Percentiles rank a stretch among this genome's conserved stretches.
Conservation (phyloP, 2,888 invertebrate species). For the Caenorhabditis sp. region DNA sequence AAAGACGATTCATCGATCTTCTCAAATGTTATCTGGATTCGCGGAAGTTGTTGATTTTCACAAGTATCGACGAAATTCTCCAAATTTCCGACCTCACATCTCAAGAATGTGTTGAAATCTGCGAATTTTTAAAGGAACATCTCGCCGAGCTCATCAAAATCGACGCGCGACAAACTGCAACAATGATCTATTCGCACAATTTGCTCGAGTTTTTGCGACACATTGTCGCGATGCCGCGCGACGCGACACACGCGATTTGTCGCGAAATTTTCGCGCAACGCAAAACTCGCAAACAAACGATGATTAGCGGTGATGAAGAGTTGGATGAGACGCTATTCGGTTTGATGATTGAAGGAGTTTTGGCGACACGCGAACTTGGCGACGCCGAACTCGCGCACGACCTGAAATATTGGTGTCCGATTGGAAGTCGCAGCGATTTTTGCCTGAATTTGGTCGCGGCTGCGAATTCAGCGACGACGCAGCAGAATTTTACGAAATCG, state of each 20-base stretch:
- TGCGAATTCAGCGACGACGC: too few relatives aligned
- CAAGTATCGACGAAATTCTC: conserved; percentile 29
- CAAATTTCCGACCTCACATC: conserved; percentile 18
- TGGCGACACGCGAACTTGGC: conserved; percentile 7
- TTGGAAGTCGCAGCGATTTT: conserved; percentile 56
- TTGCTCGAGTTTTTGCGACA: conserved; percentile 30
- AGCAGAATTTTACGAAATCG: conserved; percentile 14
- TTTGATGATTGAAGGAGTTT: conserved; percentile 49
- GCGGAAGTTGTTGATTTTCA: conserved; percentile 20
- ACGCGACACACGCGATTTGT: conserved; percentile 44
- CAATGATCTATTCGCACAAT: conserved; percentile 43
- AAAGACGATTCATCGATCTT: conserved; percentile 41
- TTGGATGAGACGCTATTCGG: conserved; percentile 60
- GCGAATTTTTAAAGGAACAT: conserved; percentile 5
- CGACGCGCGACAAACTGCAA: conserved; percentile 33
- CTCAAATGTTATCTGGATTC: conserved; percentile 36
- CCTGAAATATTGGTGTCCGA: conserved; percentile 59
- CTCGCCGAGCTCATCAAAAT: conserved; percentile 23
- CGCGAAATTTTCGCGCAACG: too few relatives aligned
- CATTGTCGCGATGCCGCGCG: conserved; percentile 20
- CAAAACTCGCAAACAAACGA: conserved; percentile 37
- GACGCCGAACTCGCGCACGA: conserved; percentile 42
- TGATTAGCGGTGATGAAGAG: conserved; percentile 59
- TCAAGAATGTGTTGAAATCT: conserved; percentile 20
- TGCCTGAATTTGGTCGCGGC: conserved; percentile 60